Conservation (phyloP, 1,140 invertebrate genomes). For the Drosophila malerkotliana region DNA sequence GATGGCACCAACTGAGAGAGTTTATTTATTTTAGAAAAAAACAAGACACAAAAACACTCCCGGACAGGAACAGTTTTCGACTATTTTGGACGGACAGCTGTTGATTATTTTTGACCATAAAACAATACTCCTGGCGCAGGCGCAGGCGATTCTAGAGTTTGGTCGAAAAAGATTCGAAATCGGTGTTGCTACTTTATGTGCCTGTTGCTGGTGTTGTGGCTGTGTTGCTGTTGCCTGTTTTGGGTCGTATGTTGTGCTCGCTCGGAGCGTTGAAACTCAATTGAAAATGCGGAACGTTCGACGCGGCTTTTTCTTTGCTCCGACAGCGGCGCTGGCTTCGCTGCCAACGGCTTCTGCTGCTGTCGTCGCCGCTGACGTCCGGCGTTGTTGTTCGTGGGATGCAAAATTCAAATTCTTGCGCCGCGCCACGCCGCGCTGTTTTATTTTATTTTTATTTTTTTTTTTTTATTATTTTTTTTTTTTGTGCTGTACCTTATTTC, state of each 20-base stretch:
- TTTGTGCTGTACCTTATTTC: conserved; percentile 65
- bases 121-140: conserved; percentile 49
- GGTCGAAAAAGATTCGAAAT: conserved; percentile 13
- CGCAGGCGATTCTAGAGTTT: conserved; percentile 58
- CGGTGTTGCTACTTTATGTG: neutral
- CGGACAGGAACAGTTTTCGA: conserved; percentile 18
- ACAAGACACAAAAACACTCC: neutral
- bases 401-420: conserved; percentile 71
- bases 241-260: conserved; percentile 38
- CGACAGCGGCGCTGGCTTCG: conserved; percentile 11
- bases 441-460: conserved; percentile 19
- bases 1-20: neutral
- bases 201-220: conserved; percentile 3
- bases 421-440: neutral
- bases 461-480: conserved; percentile 21
- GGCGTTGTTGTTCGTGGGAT: conserved; percentile 59
- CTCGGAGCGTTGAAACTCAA: conserved; percentile 75
- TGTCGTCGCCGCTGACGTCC: conserved; percentile 12
- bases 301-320: conserved; percentile 72
- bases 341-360: conserved; percentile 6
- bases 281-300: conserved; percentile 67
- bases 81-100: conserved; percentile 50
- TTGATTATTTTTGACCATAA: conserved; percentile 43
- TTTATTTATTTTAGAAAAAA: neutral
- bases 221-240: conserved; percentile 9